Conservation (phyloP, 2,797 vertebrate genomes). For the Peromyscus melanophrys region DNA sequence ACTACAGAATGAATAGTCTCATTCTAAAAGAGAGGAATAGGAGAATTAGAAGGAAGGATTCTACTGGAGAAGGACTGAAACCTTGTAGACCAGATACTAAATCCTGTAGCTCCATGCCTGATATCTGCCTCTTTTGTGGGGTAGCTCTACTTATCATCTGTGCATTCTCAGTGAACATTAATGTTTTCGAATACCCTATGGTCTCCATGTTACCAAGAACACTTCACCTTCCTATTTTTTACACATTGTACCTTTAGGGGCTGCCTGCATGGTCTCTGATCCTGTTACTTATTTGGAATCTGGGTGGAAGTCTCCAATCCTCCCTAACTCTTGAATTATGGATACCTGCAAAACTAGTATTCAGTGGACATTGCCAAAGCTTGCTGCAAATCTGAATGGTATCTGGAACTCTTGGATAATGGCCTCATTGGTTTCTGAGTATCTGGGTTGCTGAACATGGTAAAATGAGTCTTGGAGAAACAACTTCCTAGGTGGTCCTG, state of each 20-base stretch:
- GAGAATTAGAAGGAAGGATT: background rate
- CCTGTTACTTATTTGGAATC: background rate
- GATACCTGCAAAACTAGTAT: background rate
- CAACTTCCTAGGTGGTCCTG: background rate
- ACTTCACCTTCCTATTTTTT: too few species aligned
- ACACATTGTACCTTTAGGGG: background rate
- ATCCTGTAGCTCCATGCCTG: background rate
- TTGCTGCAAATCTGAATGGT: background rate
- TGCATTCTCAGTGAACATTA: background rate
- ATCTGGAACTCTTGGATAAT: background rate
- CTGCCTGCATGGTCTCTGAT: background rate
- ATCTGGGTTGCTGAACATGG: background rate
- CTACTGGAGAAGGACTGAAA: background rate
- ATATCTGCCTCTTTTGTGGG: background rate
- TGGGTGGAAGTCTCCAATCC: background rate
- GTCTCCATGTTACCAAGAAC: background rate
- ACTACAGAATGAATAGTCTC: background rate
- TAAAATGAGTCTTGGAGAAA: background rate
- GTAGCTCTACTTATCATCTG: background rate
- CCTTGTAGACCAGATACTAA: background rate
- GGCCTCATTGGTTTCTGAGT: background rate
- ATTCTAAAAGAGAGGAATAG: background rate
- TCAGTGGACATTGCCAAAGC: background rate
- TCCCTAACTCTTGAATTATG: background rate
- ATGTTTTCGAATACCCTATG: background rate